Conservation (phyloP, 2,888 invertebrate species). For the Sinohyriopsis cumingii region DNA sequence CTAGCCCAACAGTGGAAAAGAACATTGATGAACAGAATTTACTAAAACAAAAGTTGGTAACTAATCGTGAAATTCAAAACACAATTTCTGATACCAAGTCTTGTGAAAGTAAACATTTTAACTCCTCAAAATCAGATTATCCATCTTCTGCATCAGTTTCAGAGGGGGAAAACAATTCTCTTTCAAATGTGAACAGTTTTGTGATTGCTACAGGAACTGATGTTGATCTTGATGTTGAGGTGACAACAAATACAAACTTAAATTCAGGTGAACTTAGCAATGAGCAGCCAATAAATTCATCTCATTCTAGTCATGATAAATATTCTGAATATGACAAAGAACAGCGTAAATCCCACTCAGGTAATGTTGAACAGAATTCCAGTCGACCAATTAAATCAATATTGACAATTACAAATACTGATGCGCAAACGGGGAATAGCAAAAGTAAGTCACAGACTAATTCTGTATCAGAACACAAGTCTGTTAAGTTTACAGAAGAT, state of each 20-base stretch:
- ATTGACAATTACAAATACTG: slow-evolving; percentile 19
- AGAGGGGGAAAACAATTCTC: too few species aligned
- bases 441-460: slow-evolving; percentile 12
- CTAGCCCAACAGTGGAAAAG: slow-evolving; percentile 3
- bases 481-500: slow-evolving; percentile 54
- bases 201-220: too few species aligned
- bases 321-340: slow-evolving; percentile 5
- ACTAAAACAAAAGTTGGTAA: slow-evolving; percentile 12
- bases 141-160: too few species aligned
- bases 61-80: neutral
- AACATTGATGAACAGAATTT: slow-evolving; percentile 2
- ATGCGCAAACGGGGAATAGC: slow-evolving; percentile 2
- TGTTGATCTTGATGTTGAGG: too few species aligned
- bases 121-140: too few species aligned
- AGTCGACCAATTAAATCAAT: slow-evolving; percentile 41
- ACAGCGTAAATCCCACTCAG: slow-evolving; percentile 26
- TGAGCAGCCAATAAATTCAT: too few species aligned
- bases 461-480: slow-evolving; percentile 41
- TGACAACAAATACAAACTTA: too few species aligned
- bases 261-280: too few species aligned
- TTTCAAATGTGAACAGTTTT: too few species aligned
- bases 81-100: too few species aligned
- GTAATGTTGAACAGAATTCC: slow-evolving; percentile 21
- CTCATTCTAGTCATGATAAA: too few species aligned
- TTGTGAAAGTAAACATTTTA: too few species aligned